Evolutionary conservation across 1,140 invertebrate genomes (phyloP).

Genomic region (Teleopsis dalmanni): DNA sequence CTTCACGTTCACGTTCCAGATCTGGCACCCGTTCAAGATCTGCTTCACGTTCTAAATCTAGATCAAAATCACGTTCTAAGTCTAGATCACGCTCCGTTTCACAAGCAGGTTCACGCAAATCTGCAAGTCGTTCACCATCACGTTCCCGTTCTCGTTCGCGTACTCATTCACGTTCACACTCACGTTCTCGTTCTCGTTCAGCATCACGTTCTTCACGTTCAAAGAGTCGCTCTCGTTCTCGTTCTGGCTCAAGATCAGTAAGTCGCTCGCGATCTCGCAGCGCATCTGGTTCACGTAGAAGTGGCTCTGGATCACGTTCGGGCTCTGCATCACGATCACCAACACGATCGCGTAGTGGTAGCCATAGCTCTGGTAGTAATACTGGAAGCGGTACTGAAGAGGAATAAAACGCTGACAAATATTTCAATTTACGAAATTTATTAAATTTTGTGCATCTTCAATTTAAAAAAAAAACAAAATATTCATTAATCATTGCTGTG

Average conservation of each 20-base stretch:
- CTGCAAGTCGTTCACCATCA: conserved; percentile 20
- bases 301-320: conserved; percentile 23
- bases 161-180: conserved; percentile 23
- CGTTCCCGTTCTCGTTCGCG: conserved; percentile 24
- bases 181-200: conserved; percentile 24
- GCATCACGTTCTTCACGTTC: conserved; percentile 20
- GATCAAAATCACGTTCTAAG: conserved; percentile 42
- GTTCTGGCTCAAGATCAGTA: conserved; percentile 14
- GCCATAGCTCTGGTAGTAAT: conserved; percentile 13
- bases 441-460: no score
- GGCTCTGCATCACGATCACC: conserved; percentile 17
- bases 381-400: conserved; percentile 31
- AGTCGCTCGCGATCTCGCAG: conserved; percentile 22
- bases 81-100: conserved; percentile 25
- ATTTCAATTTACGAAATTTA: no score
- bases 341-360: conserved; percentile 8
- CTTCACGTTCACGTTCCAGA: conserved; percentile 34
- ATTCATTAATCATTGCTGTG: no score
- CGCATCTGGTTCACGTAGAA: conserved; percentile 22
- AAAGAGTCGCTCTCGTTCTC: conserved; percentile 20
- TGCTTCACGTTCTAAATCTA: conserved; percentile 39
- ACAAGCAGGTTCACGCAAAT: conserved; percentile 33
- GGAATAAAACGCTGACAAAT: conserved; percentile 24
- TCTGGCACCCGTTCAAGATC: conserved; percentile 25
- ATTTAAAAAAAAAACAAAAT: no score